A percentile compares a stretch with the other conserved stretches of the same genome.
Evolutionary conservation across 2,797 vertebrate genomes (phyloP).

Genomic region (Ctenopoma kingsleyae): DNA sequence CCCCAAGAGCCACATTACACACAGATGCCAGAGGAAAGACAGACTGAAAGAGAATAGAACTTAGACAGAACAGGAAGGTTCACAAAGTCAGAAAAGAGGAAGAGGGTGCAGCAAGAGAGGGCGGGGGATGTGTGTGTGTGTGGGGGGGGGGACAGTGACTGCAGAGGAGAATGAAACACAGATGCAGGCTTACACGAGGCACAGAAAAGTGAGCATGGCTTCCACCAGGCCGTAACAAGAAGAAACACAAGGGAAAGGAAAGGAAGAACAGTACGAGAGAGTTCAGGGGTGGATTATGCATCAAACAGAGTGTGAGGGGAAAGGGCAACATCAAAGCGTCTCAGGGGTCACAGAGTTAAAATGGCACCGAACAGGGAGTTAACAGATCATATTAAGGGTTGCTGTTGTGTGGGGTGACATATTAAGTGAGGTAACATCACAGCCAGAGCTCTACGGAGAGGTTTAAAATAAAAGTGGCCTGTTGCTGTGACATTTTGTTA

Average conservation of each 20-base stretch:
- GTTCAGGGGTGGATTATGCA: conserved; percentile 17
- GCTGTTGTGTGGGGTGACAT: conserved; percentile 20
- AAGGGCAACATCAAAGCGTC: conserved; percentile 70
- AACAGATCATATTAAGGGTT: conserved; percentile 43
- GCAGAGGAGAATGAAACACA: conserved; percentile 7
- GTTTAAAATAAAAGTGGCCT: neutral
- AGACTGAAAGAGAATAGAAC: conserved; percentile 45
- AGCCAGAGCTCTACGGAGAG: neutral
- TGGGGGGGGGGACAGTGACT: conserved; percentile 2
- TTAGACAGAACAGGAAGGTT: conserved; percentile 35
- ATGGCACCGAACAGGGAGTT: conserved; percentile 38
- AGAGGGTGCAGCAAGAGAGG: neutral
- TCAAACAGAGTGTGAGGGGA: conserved; percentile 40
- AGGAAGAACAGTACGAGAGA: conserved; percentile 6
- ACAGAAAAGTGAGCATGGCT: conserved; percentile 11
- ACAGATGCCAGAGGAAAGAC: conserved; percentile 57
- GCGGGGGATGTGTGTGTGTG: neutral
- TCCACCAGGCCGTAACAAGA: conserved; percentile 6
- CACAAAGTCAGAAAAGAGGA: conserved; percentile 7
- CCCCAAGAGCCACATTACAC: conserved; percentile 74
- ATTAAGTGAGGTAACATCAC: conserved; percentile 24
- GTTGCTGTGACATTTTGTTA: neutral
- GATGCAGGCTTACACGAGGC: conserved; percentile 14
- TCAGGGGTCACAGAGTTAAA: conserved; percentile 62
- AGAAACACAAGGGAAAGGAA: conserved; percentile 15